Conservation (phyloP, 2,888 invertebrate genomes). For the Phyllotreta striolata region DNA sequence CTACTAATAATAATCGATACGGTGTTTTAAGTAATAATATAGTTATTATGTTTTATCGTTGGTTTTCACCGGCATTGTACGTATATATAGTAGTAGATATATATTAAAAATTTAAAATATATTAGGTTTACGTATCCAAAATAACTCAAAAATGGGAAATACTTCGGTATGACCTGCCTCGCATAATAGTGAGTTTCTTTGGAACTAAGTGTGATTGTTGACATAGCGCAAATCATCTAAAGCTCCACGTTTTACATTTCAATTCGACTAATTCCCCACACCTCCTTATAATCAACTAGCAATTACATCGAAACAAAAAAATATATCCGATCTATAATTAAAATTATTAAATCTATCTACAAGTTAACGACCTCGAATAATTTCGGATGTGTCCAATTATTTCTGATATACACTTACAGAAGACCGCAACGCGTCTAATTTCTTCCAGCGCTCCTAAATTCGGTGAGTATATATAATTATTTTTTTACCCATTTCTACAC, state of each 20-base stretch:
- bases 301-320: neutral
- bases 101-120: slow-evolving; percentile 63
- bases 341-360: slow-evolving; percentile 4
- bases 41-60: slow-evolving; percentile 63
- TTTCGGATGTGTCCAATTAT: slow-evolving; percentile 11
- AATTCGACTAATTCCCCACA: slow-evolving; percentile 1
- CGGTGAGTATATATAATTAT: slow-evolving; percentile 7
- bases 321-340: slow-evolving; percentile 1
- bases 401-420: slow-evolving; percentile 9
- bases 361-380: slow-evolving; percentile 8
- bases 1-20: slow-evolving; percentile 64
- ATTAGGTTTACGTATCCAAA: slow-evolving; percentile 65
- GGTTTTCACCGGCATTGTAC: slow-evolving; percentile 62
- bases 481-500: neutral
- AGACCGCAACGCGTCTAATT: neutral
- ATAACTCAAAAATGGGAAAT: slow-evolving; percentile 64
- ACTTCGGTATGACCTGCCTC: slow-evolving; percentile 70
- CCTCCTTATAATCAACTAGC: too few relatives aligned
- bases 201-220: slow-evolving; percentile 80
- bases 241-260: slow-evolving; percentile 28
- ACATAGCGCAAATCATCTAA: slow-evolving; percentile 55
- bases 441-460: slow-evolving; percentile 5
- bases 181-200: slow-evolving; percentile 80
- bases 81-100: slow-evolving; percentile 63
- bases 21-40: slow-evolving; percentile 63